These are phyloP conservation scores for Drosophila nannoptera DNA, from an alignment of 1,140 invertebrate genomes.

Conservation along the genomic window DNA sequence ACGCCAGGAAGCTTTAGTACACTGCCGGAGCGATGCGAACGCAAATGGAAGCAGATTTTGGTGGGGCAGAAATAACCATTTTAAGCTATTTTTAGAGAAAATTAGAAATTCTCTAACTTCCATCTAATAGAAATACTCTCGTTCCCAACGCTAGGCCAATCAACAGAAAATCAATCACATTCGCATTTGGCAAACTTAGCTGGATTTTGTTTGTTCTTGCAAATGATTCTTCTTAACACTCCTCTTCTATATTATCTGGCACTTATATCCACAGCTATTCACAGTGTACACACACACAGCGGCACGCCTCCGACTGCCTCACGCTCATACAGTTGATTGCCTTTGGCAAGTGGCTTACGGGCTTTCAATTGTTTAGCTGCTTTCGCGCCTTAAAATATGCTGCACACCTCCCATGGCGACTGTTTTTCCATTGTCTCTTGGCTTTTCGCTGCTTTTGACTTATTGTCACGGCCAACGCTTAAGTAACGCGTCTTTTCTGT, in stretches of 20 bases:
- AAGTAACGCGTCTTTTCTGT: slow-evolving; percentile 39
- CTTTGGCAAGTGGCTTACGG: slow-evolving; percentile 29
- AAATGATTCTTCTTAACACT: slow-evolving; percentile 25
- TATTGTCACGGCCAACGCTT: slow-evolving; percentile 23
- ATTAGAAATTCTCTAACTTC: too few species aligned
- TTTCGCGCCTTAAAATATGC: slow-evolving; percentile 35
- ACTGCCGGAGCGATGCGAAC: too few species aligned
- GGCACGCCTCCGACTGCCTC: slow-evolving; percentile 9
- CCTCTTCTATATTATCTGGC: slow-evolving; percentile 4
- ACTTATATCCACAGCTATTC: slow-evolving; percentile 20
- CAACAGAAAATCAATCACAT: slow-evolving; percentile 19
- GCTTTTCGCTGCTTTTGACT: slow-evolving; percentile 17
- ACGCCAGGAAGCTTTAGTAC: slow-evolving; percentile 8
- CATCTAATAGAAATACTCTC: too few species aligned
- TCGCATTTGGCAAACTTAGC: slow-evolving; percentile 27
- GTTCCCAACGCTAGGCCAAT: slow-evolving; percentile 11
- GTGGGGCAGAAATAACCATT: too few species aligned
- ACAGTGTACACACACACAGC: slow-evolving; percentile 1
- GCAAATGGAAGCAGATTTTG: too few species aligned
- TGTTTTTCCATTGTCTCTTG: slow-evolving; percentile 32
- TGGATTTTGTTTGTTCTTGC: slow-evolving; percentile 7
- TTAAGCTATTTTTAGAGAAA: too few species aligned
- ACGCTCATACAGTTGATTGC: slow-evolving; percentile 4
- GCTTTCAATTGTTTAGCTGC: slow-evolving; percentile 28
- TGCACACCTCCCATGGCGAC: slow-evolving; percentile 15